phyloP scores from a whole-genome alignment of 2,797 vertebrate species.

The Bradypodion ventrale region DNA sequence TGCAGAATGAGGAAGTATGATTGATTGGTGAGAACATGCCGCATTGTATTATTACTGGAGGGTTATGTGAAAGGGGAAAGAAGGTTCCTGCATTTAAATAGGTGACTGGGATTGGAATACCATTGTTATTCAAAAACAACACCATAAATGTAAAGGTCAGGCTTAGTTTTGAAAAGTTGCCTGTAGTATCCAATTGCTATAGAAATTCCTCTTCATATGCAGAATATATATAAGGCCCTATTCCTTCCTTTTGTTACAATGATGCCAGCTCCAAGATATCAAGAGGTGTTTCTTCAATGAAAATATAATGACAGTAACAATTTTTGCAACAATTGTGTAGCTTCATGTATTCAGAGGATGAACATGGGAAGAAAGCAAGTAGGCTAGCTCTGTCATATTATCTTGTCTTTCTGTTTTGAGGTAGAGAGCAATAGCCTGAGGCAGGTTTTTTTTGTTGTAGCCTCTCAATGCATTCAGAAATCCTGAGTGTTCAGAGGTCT shows the following conservation, averaged over 20 bases:
- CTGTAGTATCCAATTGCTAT: not conserved
- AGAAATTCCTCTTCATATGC: not conserved
- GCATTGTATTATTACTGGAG: not conserved
- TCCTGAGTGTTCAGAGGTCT: too few relatives aligned
- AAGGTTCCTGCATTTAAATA: not conserved
- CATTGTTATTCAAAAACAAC: slow-evolving; percentile 16
- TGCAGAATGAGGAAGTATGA: slow-evolving; percentile 1
- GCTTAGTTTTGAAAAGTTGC: not conserved
- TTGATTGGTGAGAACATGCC: not conserved
- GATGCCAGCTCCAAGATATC: not conserved
- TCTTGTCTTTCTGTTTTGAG: too few relatives aligned
- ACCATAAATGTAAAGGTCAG: slow-evolving; percentile 26
- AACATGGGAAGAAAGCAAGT: too few relatives aligned
- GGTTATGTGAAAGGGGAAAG: not conserved
- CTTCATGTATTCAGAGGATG: too few relatives aligned
- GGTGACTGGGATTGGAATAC: slow-evolving; percentile 16
- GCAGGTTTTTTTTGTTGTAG: too few relatives aligned
- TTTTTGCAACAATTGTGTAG: not conserved
- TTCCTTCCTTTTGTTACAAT: not conserved
- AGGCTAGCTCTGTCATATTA: not conserved
- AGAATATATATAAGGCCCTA: not conserved
- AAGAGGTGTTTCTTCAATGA: not conserved
- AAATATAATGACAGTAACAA: not conserved
- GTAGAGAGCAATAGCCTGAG: too few relatives aligned
- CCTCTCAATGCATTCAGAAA: too few relatives aligned